Evolutionary conservation across 1,140 invertebrate species (phyloP).

Genomic region (Babylonia areolata): DNA sequence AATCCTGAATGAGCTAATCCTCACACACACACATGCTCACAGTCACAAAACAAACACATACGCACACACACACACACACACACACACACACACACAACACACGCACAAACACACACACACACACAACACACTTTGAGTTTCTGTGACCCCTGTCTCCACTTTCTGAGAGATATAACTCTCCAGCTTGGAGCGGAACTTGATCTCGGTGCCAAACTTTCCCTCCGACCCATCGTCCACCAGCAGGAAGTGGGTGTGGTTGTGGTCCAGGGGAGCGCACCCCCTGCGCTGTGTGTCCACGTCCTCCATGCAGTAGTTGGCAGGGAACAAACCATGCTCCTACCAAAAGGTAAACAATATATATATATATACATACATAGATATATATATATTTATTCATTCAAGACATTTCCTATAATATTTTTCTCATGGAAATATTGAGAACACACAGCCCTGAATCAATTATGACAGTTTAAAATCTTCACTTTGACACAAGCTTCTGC

Average conservation of each 20-base stretch:
- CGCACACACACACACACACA: background rate
- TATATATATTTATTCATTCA: too few relatives aligned
- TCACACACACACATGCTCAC: background rate
- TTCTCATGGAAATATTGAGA: too few relatives aligned
- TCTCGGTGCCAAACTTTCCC: slow-evolving; percentile 71
- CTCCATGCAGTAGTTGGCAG: slow-evolving; percentile 58
- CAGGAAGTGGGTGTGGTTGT: slow-evolving; percentile 77
- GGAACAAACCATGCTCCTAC: slow-evolving; percentile 56
- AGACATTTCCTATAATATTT: too few relatives aligned
- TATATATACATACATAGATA: too few relatives aligned
- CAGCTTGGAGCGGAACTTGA: slow-evolving; percentile 70
- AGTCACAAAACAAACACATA: background rate
- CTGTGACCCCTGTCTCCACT: slow-evolving; percentile 64
- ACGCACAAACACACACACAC: background rate
- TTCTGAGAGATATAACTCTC: slow-evolving; percentile 67
- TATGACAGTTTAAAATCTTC: too few relatives aligned
- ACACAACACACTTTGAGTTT: slow-evolving; percentile 54
- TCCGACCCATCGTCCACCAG: slow-evolving; percentile 75
- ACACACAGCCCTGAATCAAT: too few relatives aligned
- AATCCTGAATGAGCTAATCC: too few relatives aligned
- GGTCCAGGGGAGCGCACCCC: slow-evolving; percentile 69
- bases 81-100: background rate
- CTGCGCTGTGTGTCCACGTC: slow-evolving; percentile 41
- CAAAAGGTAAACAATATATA: background rate
- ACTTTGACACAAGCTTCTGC: too few relatives aligned